A percentile compares a stretch with the other conserved stretches of the same genome.
These are phyloP conservation scores for Capricornis sumatraensis DNA, from an alignment of 2,113 vertebrate species.

Conservation along the genomic window DNA sequence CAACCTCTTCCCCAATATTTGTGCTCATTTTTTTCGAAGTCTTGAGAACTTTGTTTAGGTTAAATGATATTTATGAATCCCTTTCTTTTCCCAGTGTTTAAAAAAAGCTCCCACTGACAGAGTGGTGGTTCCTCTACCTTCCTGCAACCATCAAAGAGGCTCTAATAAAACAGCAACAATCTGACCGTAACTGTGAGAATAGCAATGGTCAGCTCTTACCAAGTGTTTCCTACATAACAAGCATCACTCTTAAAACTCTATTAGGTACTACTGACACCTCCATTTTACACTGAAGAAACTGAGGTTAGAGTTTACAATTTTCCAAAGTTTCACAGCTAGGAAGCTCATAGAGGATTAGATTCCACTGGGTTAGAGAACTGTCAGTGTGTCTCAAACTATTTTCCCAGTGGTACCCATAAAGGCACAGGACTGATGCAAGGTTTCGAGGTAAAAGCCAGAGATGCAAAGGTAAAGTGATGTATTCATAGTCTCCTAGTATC, in stretches of 20 bases:
- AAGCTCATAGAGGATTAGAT: not conserved
- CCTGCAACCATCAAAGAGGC: not conserved
- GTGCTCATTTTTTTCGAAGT: not conserved
- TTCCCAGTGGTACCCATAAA: not conserved
- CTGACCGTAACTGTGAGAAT: not conserved
- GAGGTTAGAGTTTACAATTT: not conserved
- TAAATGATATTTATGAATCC: not conserved
- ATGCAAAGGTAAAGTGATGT: not conserved
- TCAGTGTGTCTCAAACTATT: not conserved
- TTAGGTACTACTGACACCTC: not conserved
- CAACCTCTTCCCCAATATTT: not conserved
- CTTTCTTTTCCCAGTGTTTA: not conserved
- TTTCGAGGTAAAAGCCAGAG: not conserved
- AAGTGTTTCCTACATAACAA: not conserved
- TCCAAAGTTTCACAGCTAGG: not conserved
- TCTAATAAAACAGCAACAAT: not conserved
- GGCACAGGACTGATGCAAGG: not conserved
- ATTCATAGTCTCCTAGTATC: no score
- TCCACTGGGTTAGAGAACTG: not conserved
- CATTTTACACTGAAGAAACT: not conserved
- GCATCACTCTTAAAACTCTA: not conserved
- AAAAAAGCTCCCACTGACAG: not conserved
- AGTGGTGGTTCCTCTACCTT: not conserved
- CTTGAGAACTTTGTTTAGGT: not conserved
- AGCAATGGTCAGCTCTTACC: fast-evolving